phyloP scores from a whole-genome alignment of 2,113 vertebrate species.

The Marmota flaviventris region DNA sequence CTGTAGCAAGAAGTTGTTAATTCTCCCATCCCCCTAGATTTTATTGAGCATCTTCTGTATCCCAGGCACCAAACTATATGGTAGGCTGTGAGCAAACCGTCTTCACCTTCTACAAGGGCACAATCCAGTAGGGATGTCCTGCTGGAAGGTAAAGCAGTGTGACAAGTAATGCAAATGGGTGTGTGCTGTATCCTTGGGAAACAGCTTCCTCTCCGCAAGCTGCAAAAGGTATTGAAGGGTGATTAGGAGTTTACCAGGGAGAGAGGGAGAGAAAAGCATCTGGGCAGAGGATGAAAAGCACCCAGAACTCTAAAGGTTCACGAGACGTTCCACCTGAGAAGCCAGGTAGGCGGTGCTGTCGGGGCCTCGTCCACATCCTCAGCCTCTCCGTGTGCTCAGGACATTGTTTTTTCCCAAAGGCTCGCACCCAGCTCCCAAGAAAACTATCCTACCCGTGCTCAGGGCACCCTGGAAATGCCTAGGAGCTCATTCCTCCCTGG shows the following conservation, averaged over 20 bases:
- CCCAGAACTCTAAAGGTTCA: neutral
- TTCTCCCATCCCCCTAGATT: neutral
- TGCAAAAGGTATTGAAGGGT: too few relatives aligned
- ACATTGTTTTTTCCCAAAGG: neutral
- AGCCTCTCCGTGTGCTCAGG: neutral
- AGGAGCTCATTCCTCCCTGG: neutral
- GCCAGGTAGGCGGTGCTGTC: neutral
- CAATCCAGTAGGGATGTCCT: neutral
- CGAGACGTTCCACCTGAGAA: neutral
- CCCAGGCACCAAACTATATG: neutral
- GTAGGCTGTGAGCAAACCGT: neutral
- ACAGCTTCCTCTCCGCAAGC: neutral
- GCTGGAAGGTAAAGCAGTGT: neutral
- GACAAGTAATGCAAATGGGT: neutral
- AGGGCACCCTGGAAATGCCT: too few relatives aligned
- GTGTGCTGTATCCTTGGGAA: too few relatives aligned
- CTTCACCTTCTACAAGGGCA: neutral
- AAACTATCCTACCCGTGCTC: neutral
- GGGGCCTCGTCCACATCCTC: neutral
- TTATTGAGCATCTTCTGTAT: neutral
- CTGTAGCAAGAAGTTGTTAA: neutral
- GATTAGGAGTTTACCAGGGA: neutral
- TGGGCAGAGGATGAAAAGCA: neutral
- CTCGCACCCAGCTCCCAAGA: neutral
- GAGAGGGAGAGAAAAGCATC: neutral